Evolutionary conservation across 2,113 vertebrate species (phyloP), one percentile per base, ranked within the genome.

Genomic region (Ochotona curzoniae): DNA sequence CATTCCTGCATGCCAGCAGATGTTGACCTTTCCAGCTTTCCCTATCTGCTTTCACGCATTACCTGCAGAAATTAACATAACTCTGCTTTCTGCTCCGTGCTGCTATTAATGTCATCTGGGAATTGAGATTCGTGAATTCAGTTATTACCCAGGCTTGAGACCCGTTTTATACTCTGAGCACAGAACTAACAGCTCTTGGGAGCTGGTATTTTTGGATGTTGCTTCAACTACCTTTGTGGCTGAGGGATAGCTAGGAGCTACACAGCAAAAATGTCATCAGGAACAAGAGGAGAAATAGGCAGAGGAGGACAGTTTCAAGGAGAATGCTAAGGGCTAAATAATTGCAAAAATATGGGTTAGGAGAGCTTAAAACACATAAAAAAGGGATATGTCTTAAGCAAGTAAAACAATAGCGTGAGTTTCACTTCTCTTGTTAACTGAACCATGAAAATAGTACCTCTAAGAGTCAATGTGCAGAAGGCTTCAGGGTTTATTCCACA

Each of bases 1-100:
- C 97, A 97, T 97, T 98, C 95, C 93, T 97, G 95, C 97, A 98
- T 98, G 97, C 98, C 97, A 97, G 97, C 98, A 98, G 98, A 98
- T 98, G 98, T 97, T 98, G 98, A 98, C 98, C 98, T 98, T 98
- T 98, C 97, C 94, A 97, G 97, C 97, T 98, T 97, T 97, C 96
- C 93, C 97, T 98, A 97, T 98, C 98, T 98, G 94, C 97, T 96
- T 97, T 97, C 97, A 96, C 6, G 70, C 96, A 97, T 98, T 98
- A 98, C 98, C 98, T 98, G 98, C 97, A 98, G 97, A 98, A 98
- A 98, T 98, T 98, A 98, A 98, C 98, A 98, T 98, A 98, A 97
- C 97, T 97, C 9, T 82, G 7, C 96, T 98, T 97, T 97, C 97
- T 98, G 96, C 97, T 98, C 96, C 97, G 91, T 93, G 93, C 97